Percentiles rank a stretch among this genome's conserved stretches.
Conservation (phyloP, 2,888 invertebrate genomes). For the Lydus trimaculatus region DNA sequence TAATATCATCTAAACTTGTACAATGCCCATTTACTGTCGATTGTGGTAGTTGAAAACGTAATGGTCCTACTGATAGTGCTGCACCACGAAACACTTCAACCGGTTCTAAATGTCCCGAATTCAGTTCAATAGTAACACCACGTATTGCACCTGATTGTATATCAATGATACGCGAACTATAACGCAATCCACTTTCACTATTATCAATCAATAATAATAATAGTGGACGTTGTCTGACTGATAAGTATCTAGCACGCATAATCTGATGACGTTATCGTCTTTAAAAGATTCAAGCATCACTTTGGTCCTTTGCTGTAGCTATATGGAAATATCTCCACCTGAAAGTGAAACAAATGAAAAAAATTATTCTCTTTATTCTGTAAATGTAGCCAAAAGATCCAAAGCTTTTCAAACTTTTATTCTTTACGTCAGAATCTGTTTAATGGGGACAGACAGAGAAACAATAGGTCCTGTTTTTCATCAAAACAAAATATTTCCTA, state of each 20-base stretch:
- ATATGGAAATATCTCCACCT: background rate
- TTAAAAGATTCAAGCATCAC: constrained; percentile 49
- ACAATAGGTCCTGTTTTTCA: no score
- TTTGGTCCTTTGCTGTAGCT: constrained; percentile 36
- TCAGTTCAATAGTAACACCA: constrained; percentile 73
- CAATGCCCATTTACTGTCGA: constrained; percentile 76
- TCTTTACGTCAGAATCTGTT: no score
- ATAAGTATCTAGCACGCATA: constrained; percentile 56
- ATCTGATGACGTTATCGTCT: constrained; percentile 43
- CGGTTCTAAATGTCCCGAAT: constrained; percentile 75
- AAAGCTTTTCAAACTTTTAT: no score
- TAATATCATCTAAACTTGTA: constrained; percentile 77
- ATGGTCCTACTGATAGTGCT: constrained; percentile 71
- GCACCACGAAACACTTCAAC: constrained; percentile 87
- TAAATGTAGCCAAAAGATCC: no score
- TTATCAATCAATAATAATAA: constrained; percentile 20
- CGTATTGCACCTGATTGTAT: constrained; percentile 77
- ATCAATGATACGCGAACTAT: constrained; percentile 82
- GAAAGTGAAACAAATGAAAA: background rate
- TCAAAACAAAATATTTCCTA: no score
- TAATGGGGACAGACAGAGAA: no score
- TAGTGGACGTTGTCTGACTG: constrained; percentile 29
- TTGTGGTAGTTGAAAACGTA: constrained; percentile 72
- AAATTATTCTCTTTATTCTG: no score
- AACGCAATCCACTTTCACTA: constrained; percentile 65